Evolutionary conservation across 92 coral and sea anemone species (phyloP).

Genomic region (Anthopleura xanthogrammica): DNA sequence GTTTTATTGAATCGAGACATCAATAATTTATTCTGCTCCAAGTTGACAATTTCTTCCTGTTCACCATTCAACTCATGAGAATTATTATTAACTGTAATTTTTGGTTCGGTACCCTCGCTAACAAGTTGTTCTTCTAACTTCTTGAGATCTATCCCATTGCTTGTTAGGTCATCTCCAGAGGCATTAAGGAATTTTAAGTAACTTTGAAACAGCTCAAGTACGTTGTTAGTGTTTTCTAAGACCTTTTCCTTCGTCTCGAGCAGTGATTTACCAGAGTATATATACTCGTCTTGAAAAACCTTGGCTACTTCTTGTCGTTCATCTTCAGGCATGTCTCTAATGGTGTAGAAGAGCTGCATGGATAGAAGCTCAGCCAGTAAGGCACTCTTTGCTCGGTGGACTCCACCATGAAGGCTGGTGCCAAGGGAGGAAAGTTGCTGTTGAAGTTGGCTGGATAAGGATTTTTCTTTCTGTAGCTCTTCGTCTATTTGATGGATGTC

Average conservation of each 20-base stretch:
- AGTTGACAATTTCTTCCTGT: background rate
- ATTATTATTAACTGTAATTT: background rate
- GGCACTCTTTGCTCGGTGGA: slow-evolving; percentile 58
- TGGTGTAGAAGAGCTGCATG: slow-evolving; percentile 82
- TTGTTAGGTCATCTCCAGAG: slow-evolving; percentile 31
- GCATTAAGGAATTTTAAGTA: slow-evolving; percentile 56
- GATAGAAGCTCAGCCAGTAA: slow-evolving; percentile 79
- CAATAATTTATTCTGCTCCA: slow-evolving; percentile 30
- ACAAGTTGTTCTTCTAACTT: slow-evolving; percentile 9
- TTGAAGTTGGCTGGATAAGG: slow-evolving; percentile 36
- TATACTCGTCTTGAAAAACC: slow-evolving; percentile 6
- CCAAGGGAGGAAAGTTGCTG: slow-evolving; percentile 48
- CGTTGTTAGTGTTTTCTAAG: slow-evolving; percentile 68
- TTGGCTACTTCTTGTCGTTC: slow-evolving; percentile 26
- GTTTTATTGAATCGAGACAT: slow-evolving; percentile 57
- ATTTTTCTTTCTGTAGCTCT: slow-evolving; percentile 65
- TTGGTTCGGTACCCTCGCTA: slow-evolving; percentile 20
- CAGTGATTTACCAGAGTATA: slow-evolving; percentile 16
- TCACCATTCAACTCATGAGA: slow-evolving; percentile 9
- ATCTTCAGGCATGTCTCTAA: slow-evolving; percentile 48
- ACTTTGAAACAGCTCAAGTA: slow-evolving; percentile 65
- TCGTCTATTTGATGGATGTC: slow-evolving; percentile 64
- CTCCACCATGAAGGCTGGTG: slow-evolving; percentile 45
- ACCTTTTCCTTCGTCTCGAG: slow-evolving; percentile 43
- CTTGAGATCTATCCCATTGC: slow-evolving; percentile 6